These are phyloP conservation scores for Erynnis tages DNA, from an alignment of 2,888 invertebrate species.

Conservation along the genomic window DNA sequence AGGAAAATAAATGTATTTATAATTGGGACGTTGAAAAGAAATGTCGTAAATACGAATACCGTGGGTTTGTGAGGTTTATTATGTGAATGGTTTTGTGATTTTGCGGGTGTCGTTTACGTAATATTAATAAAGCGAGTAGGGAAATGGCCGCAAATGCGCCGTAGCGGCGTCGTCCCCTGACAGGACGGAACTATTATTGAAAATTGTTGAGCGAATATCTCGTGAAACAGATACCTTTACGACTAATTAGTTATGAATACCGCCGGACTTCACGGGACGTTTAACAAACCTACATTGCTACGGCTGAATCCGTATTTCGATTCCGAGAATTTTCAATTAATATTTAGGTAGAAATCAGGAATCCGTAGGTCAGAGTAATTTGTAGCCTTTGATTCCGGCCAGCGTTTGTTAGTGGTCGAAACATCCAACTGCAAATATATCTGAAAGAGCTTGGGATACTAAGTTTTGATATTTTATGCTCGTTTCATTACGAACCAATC, in stretches of 20 bases:
- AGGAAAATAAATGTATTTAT: background rate
- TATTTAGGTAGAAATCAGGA: constrained; percentile 5
- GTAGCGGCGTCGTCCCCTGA: constrained; percentile 27
- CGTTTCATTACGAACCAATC: no score
- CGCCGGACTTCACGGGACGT: constrained; percentile 9
- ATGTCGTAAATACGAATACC: background rate
- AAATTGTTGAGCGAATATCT: constrained; percentile 35
- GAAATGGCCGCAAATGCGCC: constrained; percentile 30
- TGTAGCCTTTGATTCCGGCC: constrained; percentile 2
- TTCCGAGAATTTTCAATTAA: constrained; percentile 21
- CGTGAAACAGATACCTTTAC: constrained; percentile 27
- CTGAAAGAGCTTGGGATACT: background rate
- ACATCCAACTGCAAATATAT: background rate
- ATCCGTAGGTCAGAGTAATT: background rate
- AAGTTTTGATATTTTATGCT: background rate
- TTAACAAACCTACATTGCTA: constrained; percentile 22
- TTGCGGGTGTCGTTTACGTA: constrained; percentile 22
- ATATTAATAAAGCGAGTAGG: constrained; percentile 46
- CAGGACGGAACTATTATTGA: constrained; percentile 33
- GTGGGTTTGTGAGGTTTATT: background rate
- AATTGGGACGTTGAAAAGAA: background rate
- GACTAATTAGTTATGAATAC: constrained; percentile 28
- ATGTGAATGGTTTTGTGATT: background rate
- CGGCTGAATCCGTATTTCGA: constrained; percentile 7
- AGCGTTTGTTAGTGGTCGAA: background rate